Evolutionary conservation across 2,113 vertebrate species (phyloP), one percentile per base, ranked within the genome.

Genomic region (Bombycilla garrulus): DNA sequence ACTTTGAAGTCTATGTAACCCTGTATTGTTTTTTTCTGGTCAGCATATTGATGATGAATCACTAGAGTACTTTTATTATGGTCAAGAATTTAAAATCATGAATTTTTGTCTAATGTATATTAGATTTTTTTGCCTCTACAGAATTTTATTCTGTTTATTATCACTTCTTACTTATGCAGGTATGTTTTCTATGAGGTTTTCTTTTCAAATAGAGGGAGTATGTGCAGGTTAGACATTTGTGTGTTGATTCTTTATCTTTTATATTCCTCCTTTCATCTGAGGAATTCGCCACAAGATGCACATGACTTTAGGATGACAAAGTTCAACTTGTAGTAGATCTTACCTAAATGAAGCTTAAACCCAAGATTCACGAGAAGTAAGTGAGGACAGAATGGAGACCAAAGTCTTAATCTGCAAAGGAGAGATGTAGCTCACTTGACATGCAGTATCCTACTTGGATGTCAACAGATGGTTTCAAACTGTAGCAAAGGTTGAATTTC

Each of bases 381-480:
- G 23, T 48, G 61, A 87, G 38, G 40, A 81, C 42, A 91, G 40
- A 69, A 74, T 3, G 85, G 66, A 88, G 22, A 72, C 42, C 9
- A n/a, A 91, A 70, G 35, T 62, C 78, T 80, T 93, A 79, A 83
- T 58, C 45, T 66, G 54, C 58, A 86, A 77, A 93, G 16, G 44
- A 77, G 50, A 77, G 82, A 89, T 62, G 13, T 21, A 69, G 50
- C 62, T 90, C 60, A 73, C 66, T 95, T 97, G 92, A 78, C 87
- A 90, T 95, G 92, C 74, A 88, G 85, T 48, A 70, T 90, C 74
- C 19, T 90, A 36, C 87, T 51, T 77, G 67, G 54, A 70, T 93
- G 90, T 90, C 94, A 95, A 90, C 94, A 95, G 95, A 95, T 88
- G 91, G 70, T 92, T 95, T 97, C 83, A 91, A 89, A 85, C 53